Evolutionary conservation across 2,113 vertebrate species (phyloP), one percentile per base, ranked within the genome.

Genomic region (Lamprologus sp.): DNA sequence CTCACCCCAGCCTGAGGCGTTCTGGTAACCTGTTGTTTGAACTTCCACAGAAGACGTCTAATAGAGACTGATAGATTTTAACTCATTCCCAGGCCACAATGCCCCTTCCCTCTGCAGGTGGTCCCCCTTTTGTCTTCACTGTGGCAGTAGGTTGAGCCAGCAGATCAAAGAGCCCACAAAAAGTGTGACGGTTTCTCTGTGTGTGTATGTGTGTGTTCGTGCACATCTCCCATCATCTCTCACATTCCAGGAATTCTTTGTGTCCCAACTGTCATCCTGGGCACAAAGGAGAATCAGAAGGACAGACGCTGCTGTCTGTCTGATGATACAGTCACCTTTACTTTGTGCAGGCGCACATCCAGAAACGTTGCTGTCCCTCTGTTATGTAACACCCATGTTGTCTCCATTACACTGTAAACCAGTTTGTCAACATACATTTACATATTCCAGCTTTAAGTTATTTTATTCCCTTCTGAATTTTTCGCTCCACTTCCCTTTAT

Each of bases 241-340:
- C n/a, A 84, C 88, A 95, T 95, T 95, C 91, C 89, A 75, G 33
- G 35, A 79, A 92, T 95, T 92, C 84, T 88, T 77, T 75, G 83
- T 87, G 84, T 89, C 87, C 87, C 85, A 86, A 70, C 84, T 90
- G 88, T 82, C 40, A 79, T 73, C 73, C 40, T 7, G 47, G 47
- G 82, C 82, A 89, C 81, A 88, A 84, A 88, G 70, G 53, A 83
- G 82, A 14, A 91, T 91, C 17, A 84, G 89, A 75, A 1, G 9
- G 45, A 63, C 79, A 42, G 37, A 83, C 31, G 6, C 51, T 28
- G 79, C 86, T 65, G 47, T 65, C 26, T 23, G 21, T 58, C 58
- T 63, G 2, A 12, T 84, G 7, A 1, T 3, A 6, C 51, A 68
- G 17, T 88, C 80, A n/a, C 65, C 79, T 14, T 40, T 31, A 75